phyloP scores from a whole-genome alignment of 2,888 invertebrate genomes.

The Xestoiulus laeticollis region DNA sequence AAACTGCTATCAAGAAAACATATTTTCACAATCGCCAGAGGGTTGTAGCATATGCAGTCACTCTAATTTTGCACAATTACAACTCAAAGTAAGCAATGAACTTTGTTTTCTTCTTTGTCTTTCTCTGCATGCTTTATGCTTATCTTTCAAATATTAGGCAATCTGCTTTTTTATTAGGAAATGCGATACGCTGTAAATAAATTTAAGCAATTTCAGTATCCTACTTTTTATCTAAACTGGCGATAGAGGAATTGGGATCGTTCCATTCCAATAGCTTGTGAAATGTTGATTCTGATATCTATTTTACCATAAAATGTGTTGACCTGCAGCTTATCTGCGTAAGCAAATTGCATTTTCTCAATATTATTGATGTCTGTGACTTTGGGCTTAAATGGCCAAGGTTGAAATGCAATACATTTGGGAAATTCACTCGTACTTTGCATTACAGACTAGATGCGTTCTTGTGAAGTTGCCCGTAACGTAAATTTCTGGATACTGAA shows the following conservation, averaged over 20 bases:
- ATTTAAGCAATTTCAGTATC: conserved; percentile 32
- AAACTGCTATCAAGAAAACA: conserved; percentile 89
- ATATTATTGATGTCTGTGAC: too few relatives aligned
- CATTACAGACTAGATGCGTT: too few relatives aligned
- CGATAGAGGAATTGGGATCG: conserved; percentile 6
- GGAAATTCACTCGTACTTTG: too few relatives aligned
- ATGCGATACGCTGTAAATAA: neutral
- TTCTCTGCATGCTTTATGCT: conserved; percentile 5
- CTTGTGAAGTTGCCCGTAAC: too few relatives aligned
- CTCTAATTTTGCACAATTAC: conserved; percentile 82
- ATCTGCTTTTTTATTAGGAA: too few relatives aligned
- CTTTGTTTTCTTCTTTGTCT: neutral
- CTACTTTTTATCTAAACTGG: too few relatives aligned
- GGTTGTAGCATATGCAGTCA: conserved; percentile 88
- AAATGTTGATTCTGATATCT: conserved; percentile 51
- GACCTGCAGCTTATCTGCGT: too few relatives aligned
- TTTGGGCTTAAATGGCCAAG: too few relatives aligned
- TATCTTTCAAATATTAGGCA: too few relatives aligned
- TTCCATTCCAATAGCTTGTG: conserved; percentile 49
- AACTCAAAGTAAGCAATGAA: conserved; percentile 74
- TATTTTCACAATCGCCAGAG: conserved; percentile 84
- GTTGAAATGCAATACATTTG: too few relatives aligned
- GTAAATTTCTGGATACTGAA: too few relatives aligned
- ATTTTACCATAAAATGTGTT: neutral
- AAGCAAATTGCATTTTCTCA: too few relatives aligned